Evolutionary conservation across 1,140 invertebrate species (phyloP).

Genomic region (Antheraea pernyi): DNA sequence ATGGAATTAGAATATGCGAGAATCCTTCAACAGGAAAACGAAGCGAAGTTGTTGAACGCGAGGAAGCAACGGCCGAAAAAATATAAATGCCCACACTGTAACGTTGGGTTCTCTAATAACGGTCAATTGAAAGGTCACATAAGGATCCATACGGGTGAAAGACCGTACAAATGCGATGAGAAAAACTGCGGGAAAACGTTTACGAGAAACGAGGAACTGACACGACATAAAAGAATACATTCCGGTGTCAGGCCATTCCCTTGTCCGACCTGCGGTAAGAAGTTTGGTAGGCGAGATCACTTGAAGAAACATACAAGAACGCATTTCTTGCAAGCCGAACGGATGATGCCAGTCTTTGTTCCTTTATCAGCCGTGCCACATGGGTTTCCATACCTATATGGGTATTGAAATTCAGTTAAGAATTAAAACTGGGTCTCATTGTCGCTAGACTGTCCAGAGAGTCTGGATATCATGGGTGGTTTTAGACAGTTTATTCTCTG

Average conservation of each 20-base stretch:
- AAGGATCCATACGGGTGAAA: conserved; percentile 94
- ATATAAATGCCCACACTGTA: conserved; percentile 92
- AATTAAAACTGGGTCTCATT: background rate
- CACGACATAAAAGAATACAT: conserved; percentile 94
- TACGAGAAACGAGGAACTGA: conserved; percentile 95
- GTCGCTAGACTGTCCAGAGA: too few species aligned
- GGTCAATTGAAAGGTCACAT: conserved; percentile 95
- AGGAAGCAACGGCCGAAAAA: conserved; percentile 92
- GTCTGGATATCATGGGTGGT: too few species aligned
- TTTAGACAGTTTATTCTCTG: too few species aligned
- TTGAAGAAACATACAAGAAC: conserved; percentile 91
- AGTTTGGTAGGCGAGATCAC: conserved; percentile 94
- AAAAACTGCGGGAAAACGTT: conserved; percentile 93
- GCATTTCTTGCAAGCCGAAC: conserved; percentile 80
- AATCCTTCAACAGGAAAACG: conserved; percentile 83
- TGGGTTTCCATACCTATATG: conserved; percentile 66
- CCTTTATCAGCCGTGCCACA: conserved; percentile 66
- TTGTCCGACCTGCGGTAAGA: conserved; percentile 90
- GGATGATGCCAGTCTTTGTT: conserved; percentile 78
- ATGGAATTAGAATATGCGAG: conserved; percentile 84
- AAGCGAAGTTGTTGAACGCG: conserved; percentile 81
- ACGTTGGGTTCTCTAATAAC: conserved; percentile 95
- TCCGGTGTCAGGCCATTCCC: conserved; percentile 89
- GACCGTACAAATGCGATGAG: conserved; percentile 92
- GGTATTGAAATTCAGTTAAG: conserved; percentile 45